Evolutionary conservation across 2,888 invertebrate species (phyloP), one percentile per base, ranked within the genome.

Genomic region (Mechanitis messenoides): DNA sequence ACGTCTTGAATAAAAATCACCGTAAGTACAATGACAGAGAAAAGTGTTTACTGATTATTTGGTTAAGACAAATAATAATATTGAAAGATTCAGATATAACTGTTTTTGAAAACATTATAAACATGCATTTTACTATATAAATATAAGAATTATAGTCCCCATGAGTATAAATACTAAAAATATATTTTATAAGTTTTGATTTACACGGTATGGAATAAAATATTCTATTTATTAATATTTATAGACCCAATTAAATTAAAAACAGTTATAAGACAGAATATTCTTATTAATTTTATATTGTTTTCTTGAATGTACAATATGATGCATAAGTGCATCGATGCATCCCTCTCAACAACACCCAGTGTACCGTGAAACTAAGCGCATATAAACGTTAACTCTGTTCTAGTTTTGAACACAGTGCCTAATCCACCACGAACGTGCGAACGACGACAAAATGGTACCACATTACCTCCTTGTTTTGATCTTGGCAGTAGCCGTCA

Each of bases 381-480:
- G 83, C 88, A 88, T 90, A 90, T 89, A 90, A 89, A 87, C 87
- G 82, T 77, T 75, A 74, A 73, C 75, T 74, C 75, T 83, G 85
- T 74, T 83, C 85, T 75, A 85, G 83, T 78, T 86, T 76, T 75
- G 75, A 79, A 79, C 83, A 85, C 83, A 85, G 86, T 87, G 82
- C 79, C 82, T 76, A 85, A 80, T 83, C 77, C 75, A 77, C 79
- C 79, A 81, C 78, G 79, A 78, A 74, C 81, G 81, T 81, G 80
- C 77, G 79, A 80, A 85, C 83, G 78, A 78, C 81, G 78, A 74
- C 79, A 85, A 80, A 75, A 92, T 92, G 92, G 91, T 91, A 78
- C 78, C 82, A 75, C 91, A 92, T 84, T 92, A 92, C 83, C 84
- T 92, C 74, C 84, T 92, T 75, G 76, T 92, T 72, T 79, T 92